Evolutionary conservation across 2,113 vertebrate species (phyloP).

Genomic region (Prochilodus magdalenae): DNA sequence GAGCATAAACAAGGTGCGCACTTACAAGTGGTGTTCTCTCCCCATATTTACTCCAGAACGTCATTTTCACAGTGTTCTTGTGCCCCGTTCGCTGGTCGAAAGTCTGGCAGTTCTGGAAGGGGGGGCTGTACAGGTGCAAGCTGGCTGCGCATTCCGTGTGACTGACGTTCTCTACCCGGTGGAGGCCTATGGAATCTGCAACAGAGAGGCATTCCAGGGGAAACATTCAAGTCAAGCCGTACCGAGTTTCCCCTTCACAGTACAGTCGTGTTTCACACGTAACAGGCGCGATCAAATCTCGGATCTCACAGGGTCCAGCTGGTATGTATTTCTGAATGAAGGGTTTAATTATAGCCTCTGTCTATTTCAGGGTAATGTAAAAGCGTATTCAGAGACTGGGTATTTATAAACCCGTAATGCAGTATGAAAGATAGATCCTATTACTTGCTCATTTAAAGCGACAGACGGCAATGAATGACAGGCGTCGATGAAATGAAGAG

Average conservation of each 20-base stretch:
- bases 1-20: conserved; percentile 22
- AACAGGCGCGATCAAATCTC: conserved; percentile 11
- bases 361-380: background rate
- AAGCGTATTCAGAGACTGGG: background rate
- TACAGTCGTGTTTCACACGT: background rate
- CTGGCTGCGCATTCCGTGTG: conserved; percentile 92
- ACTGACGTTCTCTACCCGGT: conserved; percentile 95
- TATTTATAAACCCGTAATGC: background rate
- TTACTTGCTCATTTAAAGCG: background rate
- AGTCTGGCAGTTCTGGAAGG: conserved; percentile 87
- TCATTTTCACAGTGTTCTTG: conserved; percentile 91
- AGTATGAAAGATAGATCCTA: background rate
- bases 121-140: conserved; percentile 95
- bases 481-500: background rate
- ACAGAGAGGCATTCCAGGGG: conserved; percentile 22
- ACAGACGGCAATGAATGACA: background rate
- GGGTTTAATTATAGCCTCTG: background rate
- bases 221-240: background rate
- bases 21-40: conserved; percentile 88
- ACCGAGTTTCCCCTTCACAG: background rate
- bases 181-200: conserved; percentile 92
- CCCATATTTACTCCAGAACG: conserved; percentile 93
- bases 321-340: background rate
- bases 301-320: background rate
- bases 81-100: conserved; percentile 98